A percentile compares a stretch with the other conserved stretches of the same genome.
Conservation (phyloP, 1,140 invertebrate species). For the Drosophila lacteicornis region DNA sequence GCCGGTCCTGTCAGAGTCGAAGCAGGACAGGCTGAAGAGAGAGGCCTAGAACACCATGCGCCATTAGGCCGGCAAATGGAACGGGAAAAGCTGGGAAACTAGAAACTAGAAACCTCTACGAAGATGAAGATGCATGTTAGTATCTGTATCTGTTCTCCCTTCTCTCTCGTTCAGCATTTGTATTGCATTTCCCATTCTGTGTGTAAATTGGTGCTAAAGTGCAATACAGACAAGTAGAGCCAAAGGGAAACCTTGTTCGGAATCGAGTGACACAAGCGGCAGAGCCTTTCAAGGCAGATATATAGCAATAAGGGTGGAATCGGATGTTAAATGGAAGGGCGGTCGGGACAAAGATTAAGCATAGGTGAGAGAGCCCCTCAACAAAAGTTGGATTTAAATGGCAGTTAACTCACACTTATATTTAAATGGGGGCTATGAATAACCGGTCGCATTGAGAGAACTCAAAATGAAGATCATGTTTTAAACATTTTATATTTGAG, state of each 20-base stretch:
- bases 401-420: neutral
- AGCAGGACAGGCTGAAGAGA: slow-evolving; percentile 1
- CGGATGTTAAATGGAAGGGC: slow-evolving; percentile 13
- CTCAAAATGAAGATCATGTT: neutral
- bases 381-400: neutral
- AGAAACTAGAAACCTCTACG: slow-evolving; percentile 17
- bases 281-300: slow-evolving; percentile 16
- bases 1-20: slow-evolving; percentile 7
- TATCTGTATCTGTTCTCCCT: slow-evolving; percentile 1
- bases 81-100: slow-evolving; percentile 18
- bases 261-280: slow-evolving; percentile 44
- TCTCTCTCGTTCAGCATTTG: neutral
- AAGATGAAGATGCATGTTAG: slow-evolving; percentile 34
- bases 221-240: slow-evolving; percentile 26
- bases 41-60: slow-evolving; percentile 42
- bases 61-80: slow-evolving; percentile 53
- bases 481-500: neutral
- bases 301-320: neutral
- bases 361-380: slow-evolving; percentile 12
- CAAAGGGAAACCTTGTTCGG: slow-evolving; percentile 26
- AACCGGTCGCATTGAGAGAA: neutral
- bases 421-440: neutral
- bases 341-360: neutral
- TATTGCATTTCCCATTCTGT: slow-evolving; percentile 15
- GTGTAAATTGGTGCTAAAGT: slow-evolving; percentile 53